These are phyloP conservation scores for Channallabes apus DNA, from an alignment of 2,797 vertebrate genomes.

Conservation along the genomic window DNA sequence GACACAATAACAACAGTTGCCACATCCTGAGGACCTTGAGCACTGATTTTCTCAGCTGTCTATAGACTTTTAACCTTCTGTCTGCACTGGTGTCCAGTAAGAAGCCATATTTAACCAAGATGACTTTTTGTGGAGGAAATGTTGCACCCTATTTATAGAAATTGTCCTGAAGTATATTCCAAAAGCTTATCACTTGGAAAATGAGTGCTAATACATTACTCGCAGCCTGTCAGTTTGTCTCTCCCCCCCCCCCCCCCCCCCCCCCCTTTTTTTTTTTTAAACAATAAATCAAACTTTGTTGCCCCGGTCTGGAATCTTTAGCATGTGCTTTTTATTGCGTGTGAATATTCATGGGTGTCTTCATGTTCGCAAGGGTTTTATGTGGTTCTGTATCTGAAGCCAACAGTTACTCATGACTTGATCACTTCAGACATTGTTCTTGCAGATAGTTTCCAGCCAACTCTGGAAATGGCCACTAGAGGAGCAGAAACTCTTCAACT, in stretches of 20 bases:
- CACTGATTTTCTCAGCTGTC: slow-evolving; percentile 49
- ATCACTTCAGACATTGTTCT: background rate
- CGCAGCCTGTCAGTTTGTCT: background rate
- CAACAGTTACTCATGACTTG: background rate
- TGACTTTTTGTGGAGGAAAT: background rate
- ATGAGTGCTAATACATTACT: background rate
- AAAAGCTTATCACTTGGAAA: background rate
- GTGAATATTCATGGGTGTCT: background rate
- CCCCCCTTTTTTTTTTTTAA: background rate
- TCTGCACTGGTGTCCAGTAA: slow-evolving; percentile 1
- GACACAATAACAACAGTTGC: slow-evolving; percentile 50
- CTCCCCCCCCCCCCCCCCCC: too few relatives aligned
- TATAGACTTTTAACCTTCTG: slow-evolving; percentile 13
- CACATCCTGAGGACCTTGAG: slow-evolving; percentile 62
- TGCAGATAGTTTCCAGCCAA: slow-evolving; percentile 7
- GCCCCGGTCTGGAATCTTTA: slow-evolving; percentile 5
- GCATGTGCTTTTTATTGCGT: slow-evolving; percentile 14
- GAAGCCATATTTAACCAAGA: slow-evolving; percentile 38
- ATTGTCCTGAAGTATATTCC: background rate
- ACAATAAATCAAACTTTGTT: slow-evolving; percentile 15
- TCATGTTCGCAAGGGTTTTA: background rate
- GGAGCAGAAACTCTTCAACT: background rate
- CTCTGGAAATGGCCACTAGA: slow-evolving; percentile 11
- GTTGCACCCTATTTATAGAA: slow-evolving; percentile 16
- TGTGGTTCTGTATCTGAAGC: background rate